These are phyloP conservation scores for Corythornis vintsioides DNA, from an alignment of 2,113 vertebrate species.

Conservation along the genomic window DNA sequence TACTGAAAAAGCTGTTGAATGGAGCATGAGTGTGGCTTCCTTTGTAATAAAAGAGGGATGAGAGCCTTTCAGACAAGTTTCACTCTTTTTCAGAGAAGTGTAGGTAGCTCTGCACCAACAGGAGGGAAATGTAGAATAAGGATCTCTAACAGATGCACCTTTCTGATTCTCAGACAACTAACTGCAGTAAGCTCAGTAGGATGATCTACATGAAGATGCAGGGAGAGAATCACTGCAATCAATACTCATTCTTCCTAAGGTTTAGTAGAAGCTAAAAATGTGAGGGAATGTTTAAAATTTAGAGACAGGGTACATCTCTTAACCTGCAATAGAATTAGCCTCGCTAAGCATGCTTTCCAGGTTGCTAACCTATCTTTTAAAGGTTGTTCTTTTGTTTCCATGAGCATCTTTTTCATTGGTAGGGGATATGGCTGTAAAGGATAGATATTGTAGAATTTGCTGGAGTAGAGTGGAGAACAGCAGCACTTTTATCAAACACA, in stretches of 20 bases:
- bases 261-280: background rate
- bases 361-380: background rate
- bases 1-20: background rate
- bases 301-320: background rate
- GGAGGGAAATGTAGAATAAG: background rate
- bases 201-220: background rate
- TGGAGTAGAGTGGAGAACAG: background rate
- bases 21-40: fast-evolving
- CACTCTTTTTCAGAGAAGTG: background rate
- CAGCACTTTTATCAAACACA: background rate
- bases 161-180: background rate
- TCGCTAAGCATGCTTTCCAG: background rate
- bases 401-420: background rate
- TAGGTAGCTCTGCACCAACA: background rate
- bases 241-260: background rate
- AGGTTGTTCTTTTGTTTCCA: background rate
- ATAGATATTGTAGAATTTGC: background rate
- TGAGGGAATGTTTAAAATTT: background rate
- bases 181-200: background rate
- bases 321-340: background rate
- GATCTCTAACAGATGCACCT: fast-evolving
- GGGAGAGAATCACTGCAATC: background rate
- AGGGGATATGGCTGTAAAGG: background rate
- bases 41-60: background rate
- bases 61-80: background rate